phyloP scores from a whole-genome alignment of 2,888 invertebrate genomes.

The Onthophagus sagittarius region DNA sequence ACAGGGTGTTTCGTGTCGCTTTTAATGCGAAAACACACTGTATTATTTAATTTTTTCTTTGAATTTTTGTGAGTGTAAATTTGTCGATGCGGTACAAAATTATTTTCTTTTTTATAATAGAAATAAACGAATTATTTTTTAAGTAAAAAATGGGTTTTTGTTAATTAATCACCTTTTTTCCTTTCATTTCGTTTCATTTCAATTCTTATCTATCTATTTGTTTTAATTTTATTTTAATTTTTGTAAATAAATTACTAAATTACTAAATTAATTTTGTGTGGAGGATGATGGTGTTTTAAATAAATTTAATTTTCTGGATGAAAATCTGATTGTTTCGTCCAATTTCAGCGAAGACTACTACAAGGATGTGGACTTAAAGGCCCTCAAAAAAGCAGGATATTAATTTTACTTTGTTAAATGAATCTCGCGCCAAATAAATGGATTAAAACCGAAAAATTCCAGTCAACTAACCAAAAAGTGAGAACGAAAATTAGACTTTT shows the following conservation, averaged over 20 bases:
- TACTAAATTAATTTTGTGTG: neutral
- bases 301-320: neutral
- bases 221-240: neutral
- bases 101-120: conserved; percentile 22
- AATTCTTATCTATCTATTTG: neutral
- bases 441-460: neutral
- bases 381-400: conserved; percentile 78
- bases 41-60: conserved; percentile 7
- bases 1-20: neutral
- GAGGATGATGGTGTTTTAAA: neutral
- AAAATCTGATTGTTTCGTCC: conserved; percentile 1
- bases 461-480: neutral
- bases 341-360: conserved; percentile 82
- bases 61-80: neutral
- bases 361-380: conserved; percentile 85
- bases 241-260: conserved; percentile 1
- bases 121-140: conserved; percentile 24
- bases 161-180: neutral
- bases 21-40: neutral
- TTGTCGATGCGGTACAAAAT: conserved; percentile 23
- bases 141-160: conserved; percentile 13
- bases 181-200: neutral
- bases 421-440: neutral
- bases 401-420: conserved; percentile 31
- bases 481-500: neutral